Conservation (phyloP, 2,113 vertebrate genomes). For the Dipodomys merriami region DNA sequence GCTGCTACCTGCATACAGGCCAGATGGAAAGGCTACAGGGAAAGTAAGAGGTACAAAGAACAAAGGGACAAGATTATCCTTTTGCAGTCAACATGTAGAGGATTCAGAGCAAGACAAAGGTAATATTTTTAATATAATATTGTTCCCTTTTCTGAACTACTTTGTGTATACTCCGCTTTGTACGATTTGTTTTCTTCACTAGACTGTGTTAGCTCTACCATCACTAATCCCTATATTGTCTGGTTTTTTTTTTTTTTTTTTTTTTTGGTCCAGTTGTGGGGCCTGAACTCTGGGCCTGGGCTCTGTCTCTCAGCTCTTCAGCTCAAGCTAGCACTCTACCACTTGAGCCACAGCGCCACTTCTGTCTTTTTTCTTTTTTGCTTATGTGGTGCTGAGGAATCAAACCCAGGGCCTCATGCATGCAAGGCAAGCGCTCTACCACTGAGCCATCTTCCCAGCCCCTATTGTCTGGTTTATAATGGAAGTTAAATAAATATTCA, state of each 20-base stretch:
- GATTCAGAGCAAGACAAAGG: slow-evolving; percentile 91
- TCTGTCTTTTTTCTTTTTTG: too few relatives aligned
- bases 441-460: too few relatives aligned
- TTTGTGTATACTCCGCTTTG: slow-evolving; percentile 31
- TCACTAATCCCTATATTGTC: neutral
- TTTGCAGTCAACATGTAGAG: slow-evolving; percentile 90
- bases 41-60: slow-evolving; percentile 82
- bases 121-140: slow-evolving; percentile 80
- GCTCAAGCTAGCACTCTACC: too few relatives aligned
- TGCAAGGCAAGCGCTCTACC: too few relatives aligned
- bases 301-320: too few relatives aligned
- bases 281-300: too few relatives aligned
- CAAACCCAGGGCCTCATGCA: too few relatives aligned
- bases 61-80: slow-evolving; percentile 83
- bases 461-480: neutral
- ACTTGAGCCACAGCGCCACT: too few relatives aligned
- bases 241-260: too few relatives aligned
- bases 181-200: slow-evolving; percentile 32
- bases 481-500: slow-evolving; percentile 28
- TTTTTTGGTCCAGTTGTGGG: too few relatives aligned
- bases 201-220: neutral
- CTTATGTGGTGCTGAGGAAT: too few relatives aligned
- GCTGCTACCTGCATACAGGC: slow-evolving; percentile 92
- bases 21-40: slow-evolving; percentile 90
- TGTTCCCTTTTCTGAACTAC: neutral